Base-by-base conservation (phyloP, 1,140 invertebrate genomes). In the Microplitis demolitor region DNA sequence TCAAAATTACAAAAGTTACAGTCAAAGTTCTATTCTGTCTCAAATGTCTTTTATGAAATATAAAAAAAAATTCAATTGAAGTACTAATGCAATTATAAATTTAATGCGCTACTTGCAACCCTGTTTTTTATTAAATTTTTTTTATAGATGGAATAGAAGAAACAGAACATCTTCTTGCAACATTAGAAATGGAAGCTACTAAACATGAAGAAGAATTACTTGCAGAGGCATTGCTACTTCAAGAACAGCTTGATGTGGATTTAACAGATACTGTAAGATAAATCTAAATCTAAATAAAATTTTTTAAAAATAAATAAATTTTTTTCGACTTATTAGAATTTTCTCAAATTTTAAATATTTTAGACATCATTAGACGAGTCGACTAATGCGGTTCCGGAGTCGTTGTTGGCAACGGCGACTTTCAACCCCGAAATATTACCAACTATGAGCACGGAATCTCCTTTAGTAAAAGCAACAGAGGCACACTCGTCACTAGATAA, bases 141-240 rank as follows among this genome's bases (percentile, higher is more conserved):
- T 67, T 39, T 60, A 68, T 71, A 87, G 86, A 78, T 73, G 80
- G 79, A 51, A 86, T 86, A 14, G 85, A 87, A 77, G 82, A 82
- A 37, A 84, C 87, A 61, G 86, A 86, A 69, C 82, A 87, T 74
- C 78, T 88, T 66, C 67, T 87, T 31, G 84, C 85, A 9, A 85
- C 85, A 3, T 80, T 87, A 34, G 82, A 81, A 76, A 85, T 87
- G 82, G 83, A 87, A 60, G 83, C 84, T 4, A 83, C 63, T n/a
- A 87, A 87, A 73, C 81, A 84, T 33, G 86, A 87, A 69, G 87
- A 87, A 56, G 85, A 87, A 62, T 74, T 86, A 45, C 76, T 88
- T 11, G 85, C 85, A 4, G 88, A 88, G 76, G 87, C 87, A 4
- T 72, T 88, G 35, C 78, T 88, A n/a, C 77, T 88, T 9, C 87